Evolutionary conservation across 2,888 invertebrate species (phyloP).

Genomic region (Caradrina clavipalpis): DNA sequence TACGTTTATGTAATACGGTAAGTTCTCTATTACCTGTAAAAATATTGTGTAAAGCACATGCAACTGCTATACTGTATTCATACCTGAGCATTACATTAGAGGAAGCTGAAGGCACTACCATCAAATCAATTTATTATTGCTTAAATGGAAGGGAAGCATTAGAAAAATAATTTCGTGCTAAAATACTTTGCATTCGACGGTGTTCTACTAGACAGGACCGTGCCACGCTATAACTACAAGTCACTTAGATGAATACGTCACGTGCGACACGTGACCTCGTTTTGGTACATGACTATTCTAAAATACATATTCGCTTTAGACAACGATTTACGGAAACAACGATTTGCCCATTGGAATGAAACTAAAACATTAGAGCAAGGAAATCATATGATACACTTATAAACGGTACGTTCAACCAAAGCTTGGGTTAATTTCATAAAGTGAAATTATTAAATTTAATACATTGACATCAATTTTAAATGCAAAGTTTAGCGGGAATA

Average conservation of each 20-base stretch:
- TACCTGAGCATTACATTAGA: slow-evolving; percentile 81
- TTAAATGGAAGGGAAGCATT: slow-evolving; percentile 87
- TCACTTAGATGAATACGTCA: slow-evolving; percentile 72
- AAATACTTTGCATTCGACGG: slow-evolving; percentile 83
- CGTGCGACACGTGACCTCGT: slow-evolving; percentile 65
- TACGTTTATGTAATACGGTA: slow-evolving; percentile 88
- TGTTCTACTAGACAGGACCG: slow-evolving; percentile 76
- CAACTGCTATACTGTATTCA: slow-evolving; percentile 83
- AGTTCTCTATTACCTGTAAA: slow-evolving; percentile 89
- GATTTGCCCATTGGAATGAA: slow-evolving; percentile 79
- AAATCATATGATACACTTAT: slow-evolving; percentile 58
- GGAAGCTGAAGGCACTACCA: slow-evolving; percentile 90
- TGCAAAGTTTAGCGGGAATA: slow-evolving; percentile 88
- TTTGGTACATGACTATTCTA: slow-evolving; percentile 65
- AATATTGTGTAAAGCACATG: slow-evolving; percentile 89
- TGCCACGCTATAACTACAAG: slow-evolving; percentile 79
- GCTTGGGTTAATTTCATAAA: slow-evolving; percentile 50
- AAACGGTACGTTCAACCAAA: slow-evolving; percentile 61
- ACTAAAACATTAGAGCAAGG: slow-evolving; percentile 62
- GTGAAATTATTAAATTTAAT: slow-evolving; percentile 67
- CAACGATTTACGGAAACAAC: slow-evolving; percentile 76
- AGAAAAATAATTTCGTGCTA: slow-evolving; percentile 87
- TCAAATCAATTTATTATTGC: slow-evolving; percentile 87
- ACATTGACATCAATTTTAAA: slow-evolving; percentile 85
- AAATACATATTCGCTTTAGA: slow-evolving; percentile 70